Percentiles rank a stretch among this genome's conserved stretches.
phyloP scores from a whole-genome alignment of 2,797 vertebrate species.

The Anguilla obscura region DNA sequence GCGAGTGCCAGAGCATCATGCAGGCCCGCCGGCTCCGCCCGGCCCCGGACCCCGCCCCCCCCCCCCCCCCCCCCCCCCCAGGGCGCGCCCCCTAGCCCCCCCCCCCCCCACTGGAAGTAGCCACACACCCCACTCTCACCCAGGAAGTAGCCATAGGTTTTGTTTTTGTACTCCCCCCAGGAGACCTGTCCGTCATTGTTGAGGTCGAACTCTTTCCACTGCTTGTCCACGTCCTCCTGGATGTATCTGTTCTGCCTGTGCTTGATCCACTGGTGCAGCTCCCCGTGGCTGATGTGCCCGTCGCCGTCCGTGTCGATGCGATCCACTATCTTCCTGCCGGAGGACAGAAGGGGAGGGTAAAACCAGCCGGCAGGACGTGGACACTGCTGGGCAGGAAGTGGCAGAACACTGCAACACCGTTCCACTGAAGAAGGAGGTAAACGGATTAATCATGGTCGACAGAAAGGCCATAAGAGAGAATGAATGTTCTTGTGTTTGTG shows the following conservation, averaged over 20 bases:
- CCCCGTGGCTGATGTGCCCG: slow-evolving; percentile 75
- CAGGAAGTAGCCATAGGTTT: slow-evolving; percentile 83
- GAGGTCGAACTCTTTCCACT: slow-evolving; percentile 85
- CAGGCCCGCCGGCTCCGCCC: slow-evolving; percentile 87
- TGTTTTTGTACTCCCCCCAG: slow-evolving; percentile 89
- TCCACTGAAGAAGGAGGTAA: neutral
- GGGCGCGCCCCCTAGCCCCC: too few species aligned
- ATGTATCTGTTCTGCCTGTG: slow-evolving; percentile 87
- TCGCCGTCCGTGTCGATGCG: slow-evolving; percentile 82
- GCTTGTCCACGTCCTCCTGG: slow-evolving; percentile 82
- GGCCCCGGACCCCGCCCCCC: slow-evolving; percentile 72
- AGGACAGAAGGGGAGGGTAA: neutral
- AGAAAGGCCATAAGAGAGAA: neutral
- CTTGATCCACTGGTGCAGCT: slow-evolving; percentile 87
- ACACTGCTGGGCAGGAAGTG: neutral
- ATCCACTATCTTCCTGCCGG: slow-evolving; percentile 81
- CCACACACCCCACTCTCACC: slow-evolving; percentile 57
- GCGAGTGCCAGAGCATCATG: slow-evolving; percentile 97
- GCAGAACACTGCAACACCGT: neutral
- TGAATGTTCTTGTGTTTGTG: neutral
- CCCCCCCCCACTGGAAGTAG: too few species aligned
- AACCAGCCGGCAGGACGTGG: neutral
- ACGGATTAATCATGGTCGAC: too few species aligned
- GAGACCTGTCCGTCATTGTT: slow-evolving; percentile 78
- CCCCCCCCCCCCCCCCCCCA: slow-evolving; percentile 55